Evolutionary conservation across 2,888 invertebrate species (phyloP).

Genomic region (Tortrix viridana): DNA sequence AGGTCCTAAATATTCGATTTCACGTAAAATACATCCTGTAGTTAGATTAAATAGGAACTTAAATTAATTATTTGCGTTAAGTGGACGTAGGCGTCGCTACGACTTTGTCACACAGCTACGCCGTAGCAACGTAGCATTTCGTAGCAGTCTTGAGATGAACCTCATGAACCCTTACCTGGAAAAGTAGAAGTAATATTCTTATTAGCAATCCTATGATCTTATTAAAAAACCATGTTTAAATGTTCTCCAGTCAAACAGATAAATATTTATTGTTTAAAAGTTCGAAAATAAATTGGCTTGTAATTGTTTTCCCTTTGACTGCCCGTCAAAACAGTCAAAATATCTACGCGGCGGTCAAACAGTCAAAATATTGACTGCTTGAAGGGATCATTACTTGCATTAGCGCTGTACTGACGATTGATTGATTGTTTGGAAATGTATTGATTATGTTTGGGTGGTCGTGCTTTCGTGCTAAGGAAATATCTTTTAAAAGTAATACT

Average conservation of each 20-base stretch:
- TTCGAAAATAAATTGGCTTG: background rate
- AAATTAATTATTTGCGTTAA: no score
- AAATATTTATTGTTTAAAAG: no score
- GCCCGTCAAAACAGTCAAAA: constrained; percentile 38
- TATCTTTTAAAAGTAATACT: no score
- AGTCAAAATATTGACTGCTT: constrained; percentile 54
- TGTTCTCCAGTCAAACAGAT: no score
- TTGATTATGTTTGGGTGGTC: constrained; percentile 35
- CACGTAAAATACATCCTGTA: no score
- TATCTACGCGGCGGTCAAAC: constrained; percentile 45
- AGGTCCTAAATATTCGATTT: no score
- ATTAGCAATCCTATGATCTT: no score
- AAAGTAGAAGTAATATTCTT: no score
- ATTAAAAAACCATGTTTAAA: no score
- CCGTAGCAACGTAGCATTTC: constrained; percentile 1
- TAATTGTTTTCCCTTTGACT: constrained; percentile 32
- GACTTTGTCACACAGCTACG: constrained; percentile 6
- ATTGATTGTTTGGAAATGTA: constrained; percentile 40
- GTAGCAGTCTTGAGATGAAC: background rate
- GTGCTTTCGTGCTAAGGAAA: background rate
- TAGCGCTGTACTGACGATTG: constrained; percentile 44
- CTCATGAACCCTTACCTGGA: no score
- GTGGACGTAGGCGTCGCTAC: background rate
- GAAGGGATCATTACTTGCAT: constrained; percentile 57
- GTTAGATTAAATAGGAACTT: no score